Conservation (phyloP, 1,140 invertebrate genomes). For the Adoxophyes honmai region DNA sequence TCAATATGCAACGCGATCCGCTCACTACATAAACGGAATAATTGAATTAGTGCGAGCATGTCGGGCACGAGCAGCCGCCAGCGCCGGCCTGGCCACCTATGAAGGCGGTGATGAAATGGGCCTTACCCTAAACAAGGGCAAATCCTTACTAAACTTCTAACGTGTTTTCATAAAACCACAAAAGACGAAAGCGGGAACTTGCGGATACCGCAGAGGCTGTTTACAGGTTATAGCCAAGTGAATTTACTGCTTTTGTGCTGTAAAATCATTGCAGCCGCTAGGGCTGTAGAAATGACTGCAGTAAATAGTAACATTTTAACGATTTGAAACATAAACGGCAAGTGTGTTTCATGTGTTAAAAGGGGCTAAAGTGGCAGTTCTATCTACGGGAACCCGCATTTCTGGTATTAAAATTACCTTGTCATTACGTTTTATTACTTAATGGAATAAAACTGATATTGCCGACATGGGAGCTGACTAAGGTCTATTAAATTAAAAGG, state of each 20-base stretch:
- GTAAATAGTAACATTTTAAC: constrained; percentile 17
- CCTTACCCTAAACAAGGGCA: neutral
- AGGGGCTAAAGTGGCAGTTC: constrained; percentile 6
- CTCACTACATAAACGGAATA: constrained; percentile 69
- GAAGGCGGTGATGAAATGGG: constrained; percentile 27
- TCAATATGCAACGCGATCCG: constrained; percentile 70
- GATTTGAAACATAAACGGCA: constrained; percentile 22
- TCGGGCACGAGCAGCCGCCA: constrained; percentile 39
- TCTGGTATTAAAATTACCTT: constrained; percentile 4
- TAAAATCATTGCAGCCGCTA: neutral
- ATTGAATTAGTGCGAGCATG: constrained; percentile 66
- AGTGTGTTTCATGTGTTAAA: constrained; percentile 16
- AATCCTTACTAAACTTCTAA: neutral
- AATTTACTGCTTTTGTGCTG: constrained; percentile 17
- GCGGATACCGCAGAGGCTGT: neutral
- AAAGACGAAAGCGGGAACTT: constrained; percentile 1
- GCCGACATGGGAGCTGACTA: no score
- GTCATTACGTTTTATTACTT: constrained; percentile 4
- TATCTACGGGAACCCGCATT: neutral
- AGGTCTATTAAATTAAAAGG: no score
- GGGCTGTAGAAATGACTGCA: constrained; percentile 3
- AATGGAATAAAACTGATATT: neutral
- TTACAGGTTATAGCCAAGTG: constrained; percentile 18
- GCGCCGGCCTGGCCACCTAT: constrained; percentile 36
- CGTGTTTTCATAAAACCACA: constrained; percentile 6